Percentiles rank a stretch among this genome's conserved stretches.
Evolutionary conservation across 2,888 invertebrate species (phyloP).

Genomic region (Autographa gamma): DNA sequence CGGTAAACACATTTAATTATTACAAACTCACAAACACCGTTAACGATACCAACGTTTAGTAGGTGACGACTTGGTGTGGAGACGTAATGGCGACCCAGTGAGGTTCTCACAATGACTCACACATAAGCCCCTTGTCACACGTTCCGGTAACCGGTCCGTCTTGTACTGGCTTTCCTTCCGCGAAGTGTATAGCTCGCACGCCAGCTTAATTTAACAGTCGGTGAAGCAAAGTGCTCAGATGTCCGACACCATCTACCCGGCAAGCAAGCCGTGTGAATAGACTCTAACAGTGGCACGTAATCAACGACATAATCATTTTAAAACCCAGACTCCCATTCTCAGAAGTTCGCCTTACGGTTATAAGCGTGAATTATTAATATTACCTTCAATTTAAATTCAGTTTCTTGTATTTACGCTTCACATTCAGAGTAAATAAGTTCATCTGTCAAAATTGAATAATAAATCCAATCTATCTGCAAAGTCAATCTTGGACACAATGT

Average conservation of each 20-base stretch:
- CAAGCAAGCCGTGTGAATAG: neutral
- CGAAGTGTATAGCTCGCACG: neutral
- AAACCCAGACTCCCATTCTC: slow-evolving; percentile 64
- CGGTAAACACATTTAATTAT: slow-evolving; percentile 4
- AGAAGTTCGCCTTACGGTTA: slow-evolving; percentile 63
- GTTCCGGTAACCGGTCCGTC: neutral
- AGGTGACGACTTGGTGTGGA: slow-evolving; percentile 7
- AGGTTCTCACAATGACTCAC: slow-evolving; percentile 68
- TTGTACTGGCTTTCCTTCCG: neutral
- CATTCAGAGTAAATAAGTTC: slow-evolving; percentile 67
- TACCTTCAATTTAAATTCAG: slow-evolving; percentile 56
- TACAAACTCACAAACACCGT: neutral
- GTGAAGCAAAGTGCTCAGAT: neutral
- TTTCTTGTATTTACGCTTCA: slow-evolving; percentile 49
- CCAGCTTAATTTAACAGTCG: neutral
- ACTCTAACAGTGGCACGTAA: slow-evolving; percentile 56
- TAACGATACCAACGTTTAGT: neutral
- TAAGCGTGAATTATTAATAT: slow-evolving; percentile 63
- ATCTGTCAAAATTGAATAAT: slow-evolving; percentile 66
- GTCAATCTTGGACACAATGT: slow-evolving; percentile 80
- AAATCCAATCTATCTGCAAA: slow-evolving; percentile 39
- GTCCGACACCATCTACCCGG: neutral
- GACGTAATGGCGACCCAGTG: slow-evolving; percentile 28
- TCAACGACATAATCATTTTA: slow-evolving; percentile 63
- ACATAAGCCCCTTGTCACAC: slow-evolving; percentile 38